These are phyloP conservation scores for Brachionichthys hirsutus DNA, from an alignment of 2,113 vertebrate species.

Conservation along the genomic window DNA sequence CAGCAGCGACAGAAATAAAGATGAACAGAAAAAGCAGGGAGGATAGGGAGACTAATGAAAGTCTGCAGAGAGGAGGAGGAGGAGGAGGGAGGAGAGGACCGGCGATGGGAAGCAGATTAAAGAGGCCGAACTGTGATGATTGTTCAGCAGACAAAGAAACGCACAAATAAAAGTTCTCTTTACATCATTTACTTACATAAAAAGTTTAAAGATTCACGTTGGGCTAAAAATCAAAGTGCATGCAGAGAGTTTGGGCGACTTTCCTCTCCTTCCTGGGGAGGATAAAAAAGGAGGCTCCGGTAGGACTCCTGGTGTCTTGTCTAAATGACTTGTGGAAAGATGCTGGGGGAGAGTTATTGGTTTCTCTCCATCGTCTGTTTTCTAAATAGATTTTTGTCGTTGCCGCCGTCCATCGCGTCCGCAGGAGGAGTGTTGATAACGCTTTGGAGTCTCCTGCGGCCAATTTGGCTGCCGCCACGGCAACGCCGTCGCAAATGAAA, in stretches of 20 bases:
- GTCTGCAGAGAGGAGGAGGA: conserved; percentile 5
- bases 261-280: conserved; percentile 31
- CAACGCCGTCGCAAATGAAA: conserved; percentile 74
- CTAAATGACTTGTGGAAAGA: conserved; percentile 46
- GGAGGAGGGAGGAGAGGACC: background rate
- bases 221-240: conserved; percentile 26
- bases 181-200: too few relatives aligned
- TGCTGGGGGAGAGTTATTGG: conserved; percentile 59
- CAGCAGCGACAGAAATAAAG: conserved; percentile 9
- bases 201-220: conserved; percentile 20
- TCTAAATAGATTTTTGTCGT: conserved; percentile 75
- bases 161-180: too few relatives aligned
- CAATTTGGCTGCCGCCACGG: conserved; percentile 68
- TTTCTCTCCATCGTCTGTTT: conserved; percentile 50
- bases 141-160: too few relatives aligned
- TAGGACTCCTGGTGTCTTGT: conserved; percentile 36
- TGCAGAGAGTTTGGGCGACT: conserved; percentile 40
- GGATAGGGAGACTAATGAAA: conserved; percentile 41
- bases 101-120: too few relatives aligned
- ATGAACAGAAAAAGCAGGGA: conserved; percentile 8
- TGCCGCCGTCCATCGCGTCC: conserved; percentile 64
- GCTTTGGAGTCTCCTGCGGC: conserved; percentile 65
- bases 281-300: conserved; percentile 44
- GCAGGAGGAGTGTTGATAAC: conserved; percentile 55
- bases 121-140: too few relatives aligned